Evolutionary conservation across 2,113 vertebrate genomes (phyloP).

Genomic region (Fukomys damarensis): DNA sequence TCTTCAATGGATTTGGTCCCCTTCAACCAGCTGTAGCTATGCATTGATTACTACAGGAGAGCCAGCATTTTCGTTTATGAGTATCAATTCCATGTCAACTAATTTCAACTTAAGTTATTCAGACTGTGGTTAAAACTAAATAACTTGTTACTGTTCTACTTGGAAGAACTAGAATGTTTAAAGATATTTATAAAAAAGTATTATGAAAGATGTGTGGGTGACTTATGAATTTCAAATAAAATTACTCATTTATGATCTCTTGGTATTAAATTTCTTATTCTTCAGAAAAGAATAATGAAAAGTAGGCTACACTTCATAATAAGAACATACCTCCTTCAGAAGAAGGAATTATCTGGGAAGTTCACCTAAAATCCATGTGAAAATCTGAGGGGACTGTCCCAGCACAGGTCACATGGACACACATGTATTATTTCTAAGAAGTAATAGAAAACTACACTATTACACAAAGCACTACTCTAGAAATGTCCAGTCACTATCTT

Average conservation of each 20-base stretch:
- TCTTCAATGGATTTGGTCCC: conserved; percentile 93
- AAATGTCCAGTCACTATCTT: not conserved
- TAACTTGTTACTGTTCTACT: conserved; percentile 43
- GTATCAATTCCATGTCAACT: conserved; percentile 11
- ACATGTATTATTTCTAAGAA: not conserved
- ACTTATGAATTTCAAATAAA: conserved; percentile 75
- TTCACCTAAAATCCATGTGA: not conserved
- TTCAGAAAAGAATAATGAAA: conserved; percentile 62
- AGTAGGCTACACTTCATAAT: conserved; percentile 3
- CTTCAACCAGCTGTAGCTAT: conserved; percentile 94
- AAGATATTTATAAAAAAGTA: conserved; percentile 56
- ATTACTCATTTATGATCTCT: conserved; percentile 59
- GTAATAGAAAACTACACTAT: conserved; percentile 8
- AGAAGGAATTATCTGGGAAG: conserved; percentile 40
- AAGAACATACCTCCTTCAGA: conserved; percentile 45
- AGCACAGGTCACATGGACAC: not conserved
- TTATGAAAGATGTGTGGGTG: conserved; percentile 52
- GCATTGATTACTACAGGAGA: conserved; percentile 90
- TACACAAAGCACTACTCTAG: conserved; percentile 8
- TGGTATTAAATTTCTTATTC: conserved; percentile 58
- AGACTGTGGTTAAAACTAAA: conserved; percentile 50
- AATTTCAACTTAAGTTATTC: conserved; percentile 55
- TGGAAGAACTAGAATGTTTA: conserved; percentile 21
- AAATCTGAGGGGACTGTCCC: not conserved
- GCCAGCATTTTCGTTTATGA: conserved; percentile 35